Base-by-base conservation (phyloP, 2,113 vertebrate species). In the Rhinichthys klamathensis region DNA sequence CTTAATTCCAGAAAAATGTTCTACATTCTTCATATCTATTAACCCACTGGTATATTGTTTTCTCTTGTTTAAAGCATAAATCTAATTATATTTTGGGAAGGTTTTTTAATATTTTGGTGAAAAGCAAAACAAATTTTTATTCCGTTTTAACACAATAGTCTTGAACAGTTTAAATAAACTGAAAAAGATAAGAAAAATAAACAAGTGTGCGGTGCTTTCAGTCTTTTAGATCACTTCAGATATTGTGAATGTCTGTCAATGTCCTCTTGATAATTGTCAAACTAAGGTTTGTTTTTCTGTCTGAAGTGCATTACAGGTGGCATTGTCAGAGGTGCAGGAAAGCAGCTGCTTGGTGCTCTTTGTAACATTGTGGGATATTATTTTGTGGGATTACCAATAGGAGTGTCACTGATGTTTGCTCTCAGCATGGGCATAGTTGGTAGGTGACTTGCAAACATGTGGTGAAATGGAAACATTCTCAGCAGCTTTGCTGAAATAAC, bases 291-390 rank as follows among this genome's bases (percentile, higher is more conserved):
- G 16, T 54, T 70, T 65, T 21, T 84, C 11, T 82, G 41, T 87
- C 23, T 72, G 0, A 91, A 98, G 96, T 87, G 87, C 0, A 90
- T 96, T 76, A 93, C 89, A 1, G 86, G 94, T 0, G 95, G 96
- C 3, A 91, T 98, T 65, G 90, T 97, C 73, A 93, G 96, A 84
- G 97, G 96, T 6, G 89, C 94, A 0, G 96, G 96, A 73, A 96
- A 94, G 91, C 96, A 96, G 89, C 92, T 90, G 74, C 88, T 96
- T 0, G 96, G 97, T 0, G 96, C 95, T n/a, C 58, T 95, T 49
- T 91, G 92, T 38, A 95, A 94, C 0, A 84, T 94, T 0, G 4
- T 95, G 38, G 84, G 91, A 69, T 97, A 94, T 87, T 97, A 98
- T 0, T 72, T 91, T 0, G 72, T 96, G 1, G 95, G 96, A 11